Conservation (phyloP, 2,113 vertebrate genomes). For the Seriola aureovittata region DNA sequence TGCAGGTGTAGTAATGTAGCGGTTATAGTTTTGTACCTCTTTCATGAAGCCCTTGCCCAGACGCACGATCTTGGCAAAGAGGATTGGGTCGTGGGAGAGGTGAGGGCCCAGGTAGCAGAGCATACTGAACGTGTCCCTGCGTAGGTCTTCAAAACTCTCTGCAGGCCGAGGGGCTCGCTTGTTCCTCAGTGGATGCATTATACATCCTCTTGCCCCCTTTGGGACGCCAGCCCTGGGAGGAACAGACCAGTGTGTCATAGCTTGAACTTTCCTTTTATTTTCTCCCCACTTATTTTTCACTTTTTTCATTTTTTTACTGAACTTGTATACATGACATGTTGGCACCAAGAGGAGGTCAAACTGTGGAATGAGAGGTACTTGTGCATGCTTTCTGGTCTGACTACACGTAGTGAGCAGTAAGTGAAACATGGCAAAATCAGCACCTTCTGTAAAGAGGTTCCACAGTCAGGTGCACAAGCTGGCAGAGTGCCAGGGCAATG, state of each 20-base stretch:
- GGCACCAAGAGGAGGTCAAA: background rate
- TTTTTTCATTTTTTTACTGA: background rate
- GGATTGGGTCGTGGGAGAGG: constrained; percentile 95
- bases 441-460: constrained; percentile 98
- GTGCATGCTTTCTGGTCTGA: background rate
- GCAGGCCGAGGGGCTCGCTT: constrained; percentile 90
- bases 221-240: constrained; percentile 91
- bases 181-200: constrained; percentile 86
- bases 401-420: constrained; percentile 10
- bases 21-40: constrained; percentile 85
- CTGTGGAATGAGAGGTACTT: background rate
- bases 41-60: constrained; percentile 99
- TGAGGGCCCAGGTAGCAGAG: constrained; percentile 97
- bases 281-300: background rate
- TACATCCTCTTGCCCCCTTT: constrained; percentile 93
- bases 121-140: constrained; percentile 95
- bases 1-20: background rate
- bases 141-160: constrained; percentile 93
- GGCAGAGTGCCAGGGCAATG: constrained; percentile 95
- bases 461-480: constrained; percentile 94
- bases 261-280: too few relatives aligned
- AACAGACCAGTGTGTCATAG: constrained; percentile 15
- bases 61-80: constrained; percentile 96
- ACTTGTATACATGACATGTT: background rate
- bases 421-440: constrained; percentile 25